Evolutionary conservation across 2,113 vertebrate genomes (phyloP).

Genomic region (Chionis minor): DNA sequence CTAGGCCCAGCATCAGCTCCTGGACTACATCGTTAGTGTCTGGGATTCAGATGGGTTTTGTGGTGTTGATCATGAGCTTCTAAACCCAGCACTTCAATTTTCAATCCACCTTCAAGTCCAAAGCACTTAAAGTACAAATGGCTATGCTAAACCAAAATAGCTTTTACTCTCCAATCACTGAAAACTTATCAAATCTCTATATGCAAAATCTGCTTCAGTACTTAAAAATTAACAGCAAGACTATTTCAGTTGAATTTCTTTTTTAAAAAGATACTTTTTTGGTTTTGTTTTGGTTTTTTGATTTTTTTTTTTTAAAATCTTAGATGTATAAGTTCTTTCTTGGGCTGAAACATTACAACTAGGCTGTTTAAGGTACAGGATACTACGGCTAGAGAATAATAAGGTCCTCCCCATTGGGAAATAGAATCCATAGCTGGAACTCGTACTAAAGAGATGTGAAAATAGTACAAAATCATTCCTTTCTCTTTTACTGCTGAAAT

Average conservation of each 20-base stretch:
- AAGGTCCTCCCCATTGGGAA: not conserved
- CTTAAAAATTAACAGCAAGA: not conserved
- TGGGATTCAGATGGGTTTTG: not conserved
- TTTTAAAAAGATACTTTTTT: not conserved
- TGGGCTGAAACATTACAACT: not conserved
- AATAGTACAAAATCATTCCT: not conserved
- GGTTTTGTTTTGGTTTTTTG: not conserved
- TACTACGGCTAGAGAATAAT: not conserved
- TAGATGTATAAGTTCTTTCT: not conserved
- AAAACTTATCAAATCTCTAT: not conserved
- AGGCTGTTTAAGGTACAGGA: not conserved
- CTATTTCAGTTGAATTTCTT: not conserved
- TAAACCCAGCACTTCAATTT: not conserved
- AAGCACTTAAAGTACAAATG: not conserved
- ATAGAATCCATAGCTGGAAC: not conserved
- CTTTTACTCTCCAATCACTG: not conserved
- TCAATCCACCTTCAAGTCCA: not conserved
- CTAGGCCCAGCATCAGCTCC: not conserved
- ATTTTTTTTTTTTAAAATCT: not conserved
- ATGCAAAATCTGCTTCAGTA: not conserved
- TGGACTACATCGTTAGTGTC: not conserved
- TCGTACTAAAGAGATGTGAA: not conserved
- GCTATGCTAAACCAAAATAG: not conserved
- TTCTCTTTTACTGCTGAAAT: not conserved
- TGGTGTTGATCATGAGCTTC: not conserved